Base-by-base conservation (phyloP, 2,888 invertebrate genomes). In the Globia sparganii region DNA sequence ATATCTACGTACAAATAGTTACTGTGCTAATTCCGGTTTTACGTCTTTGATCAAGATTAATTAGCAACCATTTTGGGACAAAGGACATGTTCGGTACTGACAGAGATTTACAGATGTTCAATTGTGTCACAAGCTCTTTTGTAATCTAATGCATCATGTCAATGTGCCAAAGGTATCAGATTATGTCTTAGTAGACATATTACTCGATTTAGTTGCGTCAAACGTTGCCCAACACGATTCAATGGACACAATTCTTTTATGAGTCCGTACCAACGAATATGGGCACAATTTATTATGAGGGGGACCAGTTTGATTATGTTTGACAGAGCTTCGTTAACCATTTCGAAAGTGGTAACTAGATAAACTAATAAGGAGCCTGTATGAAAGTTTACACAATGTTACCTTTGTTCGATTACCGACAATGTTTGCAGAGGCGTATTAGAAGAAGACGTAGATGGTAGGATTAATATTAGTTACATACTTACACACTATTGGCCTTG, bases 211-310 rank as follows among this genome's bases (percentile, higher is more conserved):
- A 81, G 86, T 93, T 93, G 90, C 92, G 83, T 84, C 89, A 91
- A 81, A 69, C n/a, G 74, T 91, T 92, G 82, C 89, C 78, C 84
- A 92, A 92, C 81, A 66, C 49, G 49, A 76, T 3, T 85, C 81
- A 87, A 86, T 86, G 79, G 73, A 68, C 74, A 79, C 75, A 74
- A 81, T 85, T 85, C 88, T 89, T 86, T 86, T 86, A 86, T 87
- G 77, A 85, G 65, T 59, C 64, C 61, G 64, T 83, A 82, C 77
- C 81, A 83, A 91, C 92, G 89, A 91, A 94, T 94, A 94, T 92
- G 93, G 94, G 80, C 90, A 91, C 91, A 89, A 92, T 93, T 91
- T 93, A 91, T 93, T 91, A 91, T 86, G 91, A 87, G 78, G 86
- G 81, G 84, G 85, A 91, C 89, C 82, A 86, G 90, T 91, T 91